Percentiles rank a stretch among this genome's conserved stretches.
Evolutionary conservation across 2,113 vertebrate species (phyloP).

Genomic region (Protomyctophum bolini): DNA sequence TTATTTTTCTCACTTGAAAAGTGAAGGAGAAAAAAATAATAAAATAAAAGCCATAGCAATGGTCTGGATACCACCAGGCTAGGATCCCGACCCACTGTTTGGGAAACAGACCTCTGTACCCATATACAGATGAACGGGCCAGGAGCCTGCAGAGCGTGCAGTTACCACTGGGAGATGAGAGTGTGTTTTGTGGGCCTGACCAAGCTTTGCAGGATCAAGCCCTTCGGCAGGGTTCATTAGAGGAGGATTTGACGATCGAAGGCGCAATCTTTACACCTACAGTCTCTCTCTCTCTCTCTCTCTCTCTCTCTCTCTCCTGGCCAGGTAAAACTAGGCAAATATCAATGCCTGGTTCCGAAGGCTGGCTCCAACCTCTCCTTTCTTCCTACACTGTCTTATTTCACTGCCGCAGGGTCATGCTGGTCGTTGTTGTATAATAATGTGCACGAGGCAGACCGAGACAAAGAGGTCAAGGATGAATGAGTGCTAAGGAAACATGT

Average conservation of each 20-base stretch:
- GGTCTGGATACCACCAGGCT: no score
- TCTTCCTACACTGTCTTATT: conserved; percentile 4
- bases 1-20: no score
- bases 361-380: conserved; percentile 9
- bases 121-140: conserved; percentile 44
- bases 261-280: conserved; percentile 38
- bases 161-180: conserved; percentile 27
- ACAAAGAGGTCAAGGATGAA: no score
- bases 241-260: conserved; percentile 68
- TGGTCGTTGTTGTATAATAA: no score
- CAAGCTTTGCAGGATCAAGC: conserved; percentile 52
- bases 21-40: no score
- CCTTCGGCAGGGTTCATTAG: conserved; percentile 65
- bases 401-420: no score
- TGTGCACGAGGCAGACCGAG: no score
- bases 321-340: conserved; percentile 56
- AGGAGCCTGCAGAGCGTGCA: conserved; percentile 9
- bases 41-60: no score
- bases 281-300: conserved; percentile 44
- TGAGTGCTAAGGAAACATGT: no score
- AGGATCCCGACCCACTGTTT: no score
- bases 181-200: conserved; percentile 47
- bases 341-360: not conserved
- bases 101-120: conserved; percentile 21
- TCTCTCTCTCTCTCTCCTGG: conserved; percentile 31